Evolutionary conservation across 2,797 vertebrate species (phyloP).

Genomic region (Rhinophrynus dorsalis): DNA sequence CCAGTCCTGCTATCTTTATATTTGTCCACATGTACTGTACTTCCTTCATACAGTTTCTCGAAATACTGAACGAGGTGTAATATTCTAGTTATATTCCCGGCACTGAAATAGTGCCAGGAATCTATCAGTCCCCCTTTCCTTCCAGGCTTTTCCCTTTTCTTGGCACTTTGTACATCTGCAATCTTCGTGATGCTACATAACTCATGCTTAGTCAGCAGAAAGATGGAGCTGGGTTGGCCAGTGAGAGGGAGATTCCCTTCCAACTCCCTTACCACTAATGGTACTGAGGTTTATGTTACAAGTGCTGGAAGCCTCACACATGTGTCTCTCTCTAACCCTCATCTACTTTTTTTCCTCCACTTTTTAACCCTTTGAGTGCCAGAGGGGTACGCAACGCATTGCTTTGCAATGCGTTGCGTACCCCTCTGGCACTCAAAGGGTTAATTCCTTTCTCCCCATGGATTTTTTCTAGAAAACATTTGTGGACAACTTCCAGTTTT

Average conservation of each 20-base stretch:
- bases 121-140: not conserved
- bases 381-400: no score
- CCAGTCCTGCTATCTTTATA: no score
- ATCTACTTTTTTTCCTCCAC: not conserved
- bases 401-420: not conserved
- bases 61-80: no score
- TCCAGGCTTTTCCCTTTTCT: not conserved
- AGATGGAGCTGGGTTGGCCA: not conserved
- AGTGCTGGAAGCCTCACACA: slow-evolving; percentile 17
- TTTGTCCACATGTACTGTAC: no score
- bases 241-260: slow-evolving; percentile 7
- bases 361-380: no score
- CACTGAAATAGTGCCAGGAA: slow-evolving; percentile 4
- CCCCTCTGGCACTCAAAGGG: no score
- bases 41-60: no score
- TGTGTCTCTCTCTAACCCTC: not conserved
- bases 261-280: slow-evolving; percentile 35
- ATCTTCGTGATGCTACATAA: not conserved
- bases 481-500: not conserved
- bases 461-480: not conserved
- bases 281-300: slow-evolving; percentile 31
- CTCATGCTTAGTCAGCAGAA: slow-evolving; percentile 33
- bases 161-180: not conserved
- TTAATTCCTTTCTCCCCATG: not conserved
- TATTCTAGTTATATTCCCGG: not conserved